Evolutionary conservation across 2,888 invertebrate genomes (phyloP).

Genomic region (Agriopis aurantiaria): DNA sequence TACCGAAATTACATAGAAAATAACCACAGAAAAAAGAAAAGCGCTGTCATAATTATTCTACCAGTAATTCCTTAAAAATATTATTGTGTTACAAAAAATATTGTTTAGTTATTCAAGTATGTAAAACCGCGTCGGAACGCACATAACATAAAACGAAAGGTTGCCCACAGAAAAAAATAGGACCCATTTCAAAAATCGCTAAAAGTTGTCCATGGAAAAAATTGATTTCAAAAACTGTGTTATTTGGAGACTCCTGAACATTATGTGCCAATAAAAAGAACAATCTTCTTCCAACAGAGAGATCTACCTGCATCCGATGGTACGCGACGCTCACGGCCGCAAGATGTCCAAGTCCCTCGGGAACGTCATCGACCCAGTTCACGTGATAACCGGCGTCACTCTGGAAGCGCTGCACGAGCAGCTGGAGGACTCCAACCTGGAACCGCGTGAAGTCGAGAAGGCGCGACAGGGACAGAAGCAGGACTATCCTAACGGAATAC

Average conservation of each 20-base stretch:
- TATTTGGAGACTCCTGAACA: background rate
- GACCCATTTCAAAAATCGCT: too few species aligned
- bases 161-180: too few species aligned
- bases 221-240: too few species aligned
- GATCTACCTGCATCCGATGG: slow-evolving; percentile 98
- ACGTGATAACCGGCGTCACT: slow-evolving; percentile 95
- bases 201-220: too few species aligned
- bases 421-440: slow-evolving; percentile 92
- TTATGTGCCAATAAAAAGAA: background rate
- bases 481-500: slow-evolving; percentile 96
- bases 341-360: slow-evolving; percentile 99
- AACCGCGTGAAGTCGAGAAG: slow-evolving; percentile 92
- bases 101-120: too few species aligned
- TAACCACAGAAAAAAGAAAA: too few species aligned
- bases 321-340: slow-evolving; percentile 98
- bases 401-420: slow-evolving; percentile 92
- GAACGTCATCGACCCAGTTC: slow-evolving; percentile 98
- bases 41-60: too few species aligned
- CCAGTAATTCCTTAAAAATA: too few species aligned
- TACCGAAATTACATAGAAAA: too few species aligned
- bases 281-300: slow-evolving; percentile 81
- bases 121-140: too few species aligned
- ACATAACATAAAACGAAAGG: too few species aligned
- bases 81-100: too few species aligned
- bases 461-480: slow-evolving; percentile 92